phyloP scores from a whole-genome alignment of 2,888 invertebrate species.

The Mermis nigrescens region DNA sequence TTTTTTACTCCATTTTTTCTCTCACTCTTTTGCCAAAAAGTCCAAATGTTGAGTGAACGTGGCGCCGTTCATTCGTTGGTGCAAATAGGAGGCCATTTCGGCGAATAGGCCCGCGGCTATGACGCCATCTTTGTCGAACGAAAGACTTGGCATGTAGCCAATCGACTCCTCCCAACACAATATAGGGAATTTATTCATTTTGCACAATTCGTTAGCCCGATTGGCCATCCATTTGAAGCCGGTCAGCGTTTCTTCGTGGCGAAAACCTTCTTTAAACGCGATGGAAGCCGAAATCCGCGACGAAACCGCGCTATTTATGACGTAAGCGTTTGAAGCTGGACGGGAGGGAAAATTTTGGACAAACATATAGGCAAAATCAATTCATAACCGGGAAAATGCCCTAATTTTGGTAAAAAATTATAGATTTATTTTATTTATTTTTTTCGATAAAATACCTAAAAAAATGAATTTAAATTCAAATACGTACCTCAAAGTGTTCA shows the following conservation, averaged over 20 bases:
- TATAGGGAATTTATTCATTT: conserved; percentile 53
- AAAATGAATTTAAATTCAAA: too few relatives aligned
- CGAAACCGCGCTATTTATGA: conserved; percentile 83
- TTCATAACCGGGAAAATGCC: too few relatives aligned
- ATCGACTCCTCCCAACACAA: conserved; percentile 97
- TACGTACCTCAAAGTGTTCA: too few relatives aligned
- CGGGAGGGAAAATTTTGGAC: too few relatives aligned
- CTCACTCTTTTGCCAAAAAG: conserved; percentile 50
- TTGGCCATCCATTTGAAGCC: conserved; percentile 99
- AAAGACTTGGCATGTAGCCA: conserved; percentile 62
- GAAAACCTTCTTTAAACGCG: conserved; percentile 47
- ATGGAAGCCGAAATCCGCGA: conserved; percentile 76
- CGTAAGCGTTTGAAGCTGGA: conserved; percentile 46
- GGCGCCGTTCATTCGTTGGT: neutral
- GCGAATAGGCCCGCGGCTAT: conserved; percentile 57
- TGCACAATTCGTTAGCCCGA: conserved; percentile 49
- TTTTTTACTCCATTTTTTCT: too few relatives aligned
- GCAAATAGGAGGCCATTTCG: conserved; percentile 52
- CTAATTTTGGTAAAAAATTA: too few relatives aligned
- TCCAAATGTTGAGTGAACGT: conserved; percentile 42
- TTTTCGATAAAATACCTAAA: too few relatives aligned
- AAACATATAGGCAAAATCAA: too few relatives aligned
- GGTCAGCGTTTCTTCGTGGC: conserved; percentile 60
- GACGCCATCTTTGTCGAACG: conserved; percentile 89
- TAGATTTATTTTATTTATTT: too few relatives aligned